Evolutionary conservation across 2,113 vertebrate genomes (phyloP), one percentile per base, ranked within the genome.

Genomic region (Synodontis membranacea): DNA sequence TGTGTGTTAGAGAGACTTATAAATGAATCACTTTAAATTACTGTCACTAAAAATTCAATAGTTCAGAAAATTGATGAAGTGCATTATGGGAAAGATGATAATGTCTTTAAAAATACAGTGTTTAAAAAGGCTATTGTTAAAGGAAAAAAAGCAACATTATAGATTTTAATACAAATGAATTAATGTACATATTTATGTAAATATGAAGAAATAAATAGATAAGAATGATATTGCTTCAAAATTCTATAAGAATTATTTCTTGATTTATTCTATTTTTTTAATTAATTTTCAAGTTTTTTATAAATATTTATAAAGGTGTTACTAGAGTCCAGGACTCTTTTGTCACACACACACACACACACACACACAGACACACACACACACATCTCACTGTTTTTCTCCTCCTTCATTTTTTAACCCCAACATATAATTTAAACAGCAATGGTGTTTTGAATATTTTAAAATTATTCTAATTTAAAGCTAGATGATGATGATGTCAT

Each of bases 1-100:
- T 44, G 34, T 60, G 37, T 42, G 23, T n/a, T 25, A 15, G 44
- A 31, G 25, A 68, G 42, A 80, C 54, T 80, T 39, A 56, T 80
- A 14, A 80, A 58, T 80, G 50, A 80, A 80, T 80, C 54, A 60
- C 12, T 80, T 56, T 80, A 39, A 80, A 80, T 80, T 56, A 56
- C 31, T 58, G 31, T 39, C 79, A 39, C 52, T 58, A 39, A 44
- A 39, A 80, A 58, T 80, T 80, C 52, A 56, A 60, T 79, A 52
- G 34, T 80, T 60, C 21, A 42, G 34, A 80, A 60, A 80, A 80
- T 58, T 80, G 79, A 23, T 54, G 31, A 39, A 80, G 34, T 80
- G 79, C 52, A 80, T 80, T 80, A 80, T 78, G 75, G 75, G 75
- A 78, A 8, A 58, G 21, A 37, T 37, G 78, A 80, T 56, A 54